Percentiles rank a stretch among this genome's conserved stretches.
Conservation (phyloP, 2,888 invertebrate species). For the Rhogogaster chlorosoma region DNA sequence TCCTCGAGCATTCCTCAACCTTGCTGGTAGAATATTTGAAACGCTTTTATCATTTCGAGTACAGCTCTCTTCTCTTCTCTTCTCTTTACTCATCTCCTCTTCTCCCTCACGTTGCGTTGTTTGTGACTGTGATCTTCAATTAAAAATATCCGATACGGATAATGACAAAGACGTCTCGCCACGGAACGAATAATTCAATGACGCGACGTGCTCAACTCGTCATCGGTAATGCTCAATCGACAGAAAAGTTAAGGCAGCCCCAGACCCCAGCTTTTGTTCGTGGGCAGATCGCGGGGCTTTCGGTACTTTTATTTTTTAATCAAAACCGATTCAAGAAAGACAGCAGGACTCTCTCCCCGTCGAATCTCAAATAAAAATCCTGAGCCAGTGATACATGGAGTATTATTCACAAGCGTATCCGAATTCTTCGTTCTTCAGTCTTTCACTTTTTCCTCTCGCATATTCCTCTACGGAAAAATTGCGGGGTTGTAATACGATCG, state of each 20-base stretch:
- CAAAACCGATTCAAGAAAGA: background rate
- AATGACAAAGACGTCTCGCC: constrained; percentile 9
- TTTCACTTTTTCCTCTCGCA: background rate
- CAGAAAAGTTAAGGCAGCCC: background rate
- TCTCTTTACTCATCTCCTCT: background rate
- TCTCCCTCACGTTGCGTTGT: background rate
- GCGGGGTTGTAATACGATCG: background rate
- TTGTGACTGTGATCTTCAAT: constrained; percentile 22
- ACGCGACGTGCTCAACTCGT: background rate
- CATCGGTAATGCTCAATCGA: constrained; percentile 5
- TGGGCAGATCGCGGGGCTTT: background rate
- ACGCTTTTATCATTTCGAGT: constrained; percentile 15
- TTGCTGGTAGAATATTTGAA: background rate
- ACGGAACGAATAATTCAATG: background rate
- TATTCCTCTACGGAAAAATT: background rate
- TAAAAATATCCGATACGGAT: constrained; percentile 25
- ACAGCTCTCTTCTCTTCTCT: background rate
- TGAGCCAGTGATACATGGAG: background rate
- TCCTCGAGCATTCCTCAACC: constrained; percentile 19
- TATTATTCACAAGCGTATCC: background rate
- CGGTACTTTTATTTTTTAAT: background rate
- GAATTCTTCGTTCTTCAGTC: background rate
- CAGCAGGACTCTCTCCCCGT: background rate
- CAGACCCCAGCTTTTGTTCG: background rate
- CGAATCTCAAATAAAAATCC: background rate